Base-by-base conservation (phyloP, 2,113 vertebrate species). In the Varanus salvator region DNA sequence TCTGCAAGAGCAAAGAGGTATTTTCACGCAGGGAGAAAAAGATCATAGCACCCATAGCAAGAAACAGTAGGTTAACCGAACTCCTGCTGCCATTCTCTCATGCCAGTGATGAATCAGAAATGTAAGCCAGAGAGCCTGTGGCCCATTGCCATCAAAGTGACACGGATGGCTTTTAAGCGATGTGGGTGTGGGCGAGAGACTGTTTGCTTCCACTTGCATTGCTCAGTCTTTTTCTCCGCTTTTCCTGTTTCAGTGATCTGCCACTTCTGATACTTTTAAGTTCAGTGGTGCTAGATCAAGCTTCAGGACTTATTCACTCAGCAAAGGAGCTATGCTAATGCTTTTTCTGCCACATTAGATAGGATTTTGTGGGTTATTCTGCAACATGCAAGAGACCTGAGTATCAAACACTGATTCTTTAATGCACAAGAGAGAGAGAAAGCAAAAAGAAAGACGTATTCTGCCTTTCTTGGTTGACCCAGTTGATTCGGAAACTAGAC, bases 201-300 rank as follows among this genome's bases (percentile, higher is more conserved):
- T 44, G 3, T 2, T 87, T 71, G 11, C 0, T 4, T 54, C 8
- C 19, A 0, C 14, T 57, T 60, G 84, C 80, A 0, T 3, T 87
- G 3, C 0, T 85, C 76, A 29, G 66, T 23, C 11, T 19, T 69
- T n/a, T 2, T 76, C 3, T 1, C 87, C 0, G 4, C 44, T 57
- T 29, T 2, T 80, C 4, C 1, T 88, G 0, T 83, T 91, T 81
- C 25, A 57, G 23, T 54, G 77, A 8, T 50, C 60, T 91, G 52
- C 6, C 21, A 77, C 52, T 90, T 92, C 75, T n/a, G 60, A 77
- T 31, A 77, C 14, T 57, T 93, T 90, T 38, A 48, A 80, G 27
- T 50, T 87, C 80, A 89, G 4, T 3, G 78, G 84, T 76, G 64
- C 52, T 54, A 31, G 89, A 60, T 19, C 80, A n/a, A 74, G 72